Base-by-base conservation (phyloP, 2,113 vertebrate genomes). In the Colius striatus region DNA sequence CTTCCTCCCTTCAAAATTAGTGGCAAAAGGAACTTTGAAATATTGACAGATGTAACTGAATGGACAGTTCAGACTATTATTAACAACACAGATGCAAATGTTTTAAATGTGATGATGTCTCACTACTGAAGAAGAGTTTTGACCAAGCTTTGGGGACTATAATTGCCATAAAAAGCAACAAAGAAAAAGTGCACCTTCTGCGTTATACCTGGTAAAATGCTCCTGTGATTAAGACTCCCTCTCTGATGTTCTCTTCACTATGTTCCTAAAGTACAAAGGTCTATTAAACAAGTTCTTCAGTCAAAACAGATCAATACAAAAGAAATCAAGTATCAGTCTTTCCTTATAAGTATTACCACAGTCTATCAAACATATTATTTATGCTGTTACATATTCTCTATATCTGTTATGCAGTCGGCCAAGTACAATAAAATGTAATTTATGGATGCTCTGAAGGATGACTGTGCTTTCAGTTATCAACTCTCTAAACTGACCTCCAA, bases 291-390 rank as follows among this genome's bases (percentile, higher is more conserved):
- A 86, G 66, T 45, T 66, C 38, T 84, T 90, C 80, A 47, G 66
- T 80, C 62, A 90, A 90, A 95, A 87, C 20, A 84, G 85, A 92
- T 90, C 90, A 87, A 94, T 92, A 92, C 18, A 76, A 7, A 55
- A 72, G 55, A 94, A 74, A 60, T 10, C n/a, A 72, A 9, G 12
- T 57, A 50, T 41, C 15, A 20, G 45, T 50, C 43, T 93, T 89
- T 47, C 62, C 26, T 92, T 76, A 43, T 79, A 87, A 92, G 85
- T 82, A 63, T 81, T 76, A 76, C 55, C 30, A 34, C 21, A 72
- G 57, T 84, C 43, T 81, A 67, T 81, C 70, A 94, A 94, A 68
- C 10, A 26, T 38, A 36, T 16, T 90, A 23, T 48, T 68, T 84
- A 70, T 77, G 43, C 53, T 70, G 29, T 63, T 55, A 25, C 19